phyloP scores from a whole-genome alignment of 2,888 invertebrate species.

The Sclerodermus sp. region DNA sequence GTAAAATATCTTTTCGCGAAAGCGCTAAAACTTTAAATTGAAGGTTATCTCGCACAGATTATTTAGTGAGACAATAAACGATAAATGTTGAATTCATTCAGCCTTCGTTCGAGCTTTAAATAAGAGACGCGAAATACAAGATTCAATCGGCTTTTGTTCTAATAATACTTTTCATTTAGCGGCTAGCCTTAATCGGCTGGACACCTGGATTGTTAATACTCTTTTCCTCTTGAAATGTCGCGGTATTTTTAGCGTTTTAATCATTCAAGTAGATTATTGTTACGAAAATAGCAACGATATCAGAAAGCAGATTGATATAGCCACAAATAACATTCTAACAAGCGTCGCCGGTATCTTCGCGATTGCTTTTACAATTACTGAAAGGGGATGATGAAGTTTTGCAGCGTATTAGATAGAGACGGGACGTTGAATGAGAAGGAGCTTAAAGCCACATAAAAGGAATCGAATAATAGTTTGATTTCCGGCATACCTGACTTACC shows the following conservation, averaged over 20 bases:
- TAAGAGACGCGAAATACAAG: background rate
- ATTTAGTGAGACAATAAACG: no score
- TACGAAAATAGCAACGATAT: conserved; percentile 37
- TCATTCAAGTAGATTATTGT: conserved; percentile 42
- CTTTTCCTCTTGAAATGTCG: conserved; percentile 2
- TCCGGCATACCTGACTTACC: no score
- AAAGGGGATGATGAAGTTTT: no score
- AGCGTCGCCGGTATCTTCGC: background rate
- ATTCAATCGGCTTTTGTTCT: background rate
- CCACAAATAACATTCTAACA: conserved; percentile 9
- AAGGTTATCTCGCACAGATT: no score
- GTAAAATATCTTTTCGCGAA: no score
- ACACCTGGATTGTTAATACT: background rate
- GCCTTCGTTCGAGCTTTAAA: background rate
- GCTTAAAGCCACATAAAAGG: background rate
- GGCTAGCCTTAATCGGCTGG: no score
- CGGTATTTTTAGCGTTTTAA: conserved; percentile 45
- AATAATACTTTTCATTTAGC: no score
- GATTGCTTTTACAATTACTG: background rate
- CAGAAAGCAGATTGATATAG: conserved; percentile 5
- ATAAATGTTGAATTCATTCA: background rate
- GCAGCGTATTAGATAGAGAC: background rate
- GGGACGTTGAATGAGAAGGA: background rate
- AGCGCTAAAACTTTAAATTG: no score
- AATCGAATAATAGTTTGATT: no score